phyloP scores from a whole-genome alignment of 2,888 invertebrate species.

The Drosophila picticornis region DNA sequence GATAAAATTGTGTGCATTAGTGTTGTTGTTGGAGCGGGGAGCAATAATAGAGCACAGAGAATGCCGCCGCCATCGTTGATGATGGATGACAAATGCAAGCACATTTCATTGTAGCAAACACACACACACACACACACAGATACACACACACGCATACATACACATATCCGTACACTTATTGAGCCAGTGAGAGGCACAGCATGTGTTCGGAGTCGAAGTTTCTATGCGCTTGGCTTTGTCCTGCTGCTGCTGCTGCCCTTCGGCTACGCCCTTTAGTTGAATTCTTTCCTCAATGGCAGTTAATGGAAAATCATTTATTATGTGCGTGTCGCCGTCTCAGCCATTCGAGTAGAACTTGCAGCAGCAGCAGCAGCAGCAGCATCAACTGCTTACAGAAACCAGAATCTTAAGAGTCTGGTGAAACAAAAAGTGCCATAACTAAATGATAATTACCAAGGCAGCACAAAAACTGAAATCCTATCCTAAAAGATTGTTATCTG shows the following conservation, averaged over 20 bases:
- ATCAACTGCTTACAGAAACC: constrained; percentile 31
- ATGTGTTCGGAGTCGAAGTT: constrained; percentile 26
- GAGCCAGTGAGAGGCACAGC: constrained; percentile 12
- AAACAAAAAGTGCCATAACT: constrained; percentile 77
- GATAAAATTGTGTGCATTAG: constrained; percentile 32
- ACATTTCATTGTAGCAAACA: constrained; percentile 27
- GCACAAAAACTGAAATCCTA: constrained; percentile 51
- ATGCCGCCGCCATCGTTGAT: constrained; percentile 53
- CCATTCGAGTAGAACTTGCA: constrained; percentile 1
- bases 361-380: not conserved
- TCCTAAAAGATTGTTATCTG: constrained; percentile 34
- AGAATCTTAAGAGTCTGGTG: constrained; percentile 26
- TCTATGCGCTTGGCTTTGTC: constrained; percentile 36
- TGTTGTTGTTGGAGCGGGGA: not conserved
- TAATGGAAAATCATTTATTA: constrained; percentile 83
- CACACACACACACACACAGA: constrained; percentile 9
- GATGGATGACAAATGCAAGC: constrained; percentile 75
- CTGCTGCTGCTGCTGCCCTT: constrained; percentile 25
- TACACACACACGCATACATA: not conserved
- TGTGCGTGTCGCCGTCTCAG: constrained; percentile 60
- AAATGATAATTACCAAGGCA: constrained; percentile 72
- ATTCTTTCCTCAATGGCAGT: constrained; percentile 64
- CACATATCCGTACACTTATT: not conserved
- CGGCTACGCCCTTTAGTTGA: constrained; percentile 21
- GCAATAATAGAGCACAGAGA: constrained; percentile 13